A percentile compares a stretch with the other conserved stretches of the same genome.
Conservation (phyloP, 2,888 invertebrate genomes). For the Callyntrura guangdongensis region DNA sequence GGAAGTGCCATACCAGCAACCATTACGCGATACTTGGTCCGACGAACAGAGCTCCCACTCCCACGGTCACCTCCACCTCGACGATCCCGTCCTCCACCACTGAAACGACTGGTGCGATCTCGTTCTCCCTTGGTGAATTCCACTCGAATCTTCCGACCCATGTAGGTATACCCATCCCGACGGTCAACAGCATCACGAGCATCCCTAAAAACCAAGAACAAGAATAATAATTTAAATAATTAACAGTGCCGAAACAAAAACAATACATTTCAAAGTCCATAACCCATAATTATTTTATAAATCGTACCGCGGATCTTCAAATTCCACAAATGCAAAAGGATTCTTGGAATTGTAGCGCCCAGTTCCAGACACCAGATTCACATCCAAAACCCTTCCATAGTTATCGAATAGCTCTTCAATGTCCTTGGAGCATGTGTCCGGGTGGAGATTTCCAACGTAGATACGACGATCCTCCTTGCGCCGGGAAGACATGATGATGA, state of each 20-base stretch:
- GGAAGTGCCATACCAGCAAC: conserved; percentile 39
- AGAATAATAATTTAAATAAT: too few species aligned
- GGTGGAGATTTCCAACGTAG: conserved; percentile 33
- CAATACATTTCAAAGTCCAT: too few species aligned
- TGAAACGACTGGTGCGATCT: too few species aligned
- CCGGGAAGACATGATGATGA: conserved; percentile 9
- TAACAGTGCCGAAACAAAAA: too few species aligned
- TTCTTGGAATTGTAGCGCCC: too few species aligned
- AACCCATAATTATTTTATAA: too few species aligned
- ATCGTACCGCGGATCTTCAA: conserved; percentile 49
- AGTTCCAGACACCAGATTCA: conserved; percentile 20
- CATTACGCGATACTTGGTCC: conserved; percentile 48
- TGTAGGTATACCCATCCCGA: conserved; percentile 17
- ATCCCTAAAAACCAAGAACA: too few species aligned
- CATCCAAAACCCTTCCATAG: conserved; percentile 28
- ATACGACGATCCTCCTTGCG: conserved; percentile 5
- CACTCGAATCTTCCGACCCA: conserved; percentile 39
- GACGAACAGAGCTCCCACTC: conserved; percentile 18
- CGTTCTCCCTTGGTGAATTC: conserved; percentile 37
- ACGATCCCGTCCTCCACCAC: too few species aligned
- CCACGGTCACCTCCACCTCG: conserved; percentile 1
- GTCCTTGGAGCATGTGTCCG: conserved; percentile 6
- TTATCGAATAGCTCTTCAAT: conserved; percentile 1
- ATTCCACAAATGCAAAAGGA: conserved; percentile 47
- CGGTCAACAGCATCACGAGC: conserved; percentile 49